A percentile compares a stretch with the other conserved stretches of the same genome.
phyloP scores from a whole-genome alignment of 2,888 invertebrate genomes.

The Drosophila suboccidentalis region DNA sequence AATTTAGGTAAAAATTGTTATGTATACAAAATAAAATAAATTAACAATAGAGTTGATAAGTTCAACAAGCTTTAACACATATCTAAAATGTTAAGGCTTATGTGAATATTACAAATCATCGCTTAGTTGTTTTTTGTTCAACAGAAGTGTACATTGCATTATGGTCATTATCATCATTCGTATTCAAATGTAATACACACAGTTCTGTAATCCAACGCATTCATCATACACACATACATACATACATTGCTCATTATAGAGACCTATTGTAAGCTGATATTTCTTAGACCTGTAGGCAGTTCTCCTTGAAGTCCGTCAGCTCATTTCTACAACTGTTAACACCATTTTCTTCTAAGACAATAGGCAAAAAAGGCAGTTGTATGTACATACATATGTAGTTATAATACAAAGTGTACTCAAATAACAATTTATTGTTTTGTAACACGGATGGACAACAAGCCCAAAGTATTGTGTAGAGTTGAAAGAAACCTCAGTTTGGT shows the following conservation, averaged over 20 bases:
- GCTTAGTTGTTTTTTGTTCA: neutral
- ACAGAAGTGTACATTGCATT: neutral
- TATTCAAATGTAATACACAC: slow-evolving; percentile 7
- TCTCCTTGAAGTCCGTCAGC: slow-evolving; percentile 65
- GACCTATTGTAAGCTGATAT: slow-evolving; percentile 48
- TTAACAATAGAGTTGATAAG: too few relatives aligned
- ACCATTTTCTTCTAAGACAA: slow-evolving; percentile 51
- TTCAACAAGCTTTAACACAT: too few relatives aligned
- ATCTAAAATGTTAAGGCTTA: neutral
- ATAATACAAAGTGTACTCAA: slow-evolving; percentile 56
- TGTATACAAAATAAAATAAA: neutral
- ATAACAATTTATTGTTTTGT: slow-evolving; percentile 61
- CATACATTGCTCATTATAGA: slow-evolving; percentile 33
- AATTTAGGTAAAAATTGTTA: neutral
- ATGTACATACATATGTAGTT: slow-evolving; percentile 14
- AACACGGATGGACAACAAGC: slow-evolving; percentile 38
- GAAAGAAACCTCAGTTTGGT: slow-evolving; percentile 35
- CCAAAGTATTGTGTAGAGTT: slow-evolving; percentile 14
- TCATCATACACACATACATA: neutral
- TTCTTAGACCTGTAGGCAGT: slow-evolving; percentile 43
- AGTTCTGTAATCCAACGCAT: slow-evolving; percentile 15
- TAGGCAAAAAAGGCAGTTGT: slow-evolving; percentile 39
- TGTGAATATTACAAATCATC: neutral
- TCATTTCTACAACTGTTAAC: slow-evolving; percentile 60
- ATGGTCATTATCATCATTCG: neutral